Conservation (phyloP, 1,140 invertebrate species). For the Oncopeltus fasciatus region DNA sequence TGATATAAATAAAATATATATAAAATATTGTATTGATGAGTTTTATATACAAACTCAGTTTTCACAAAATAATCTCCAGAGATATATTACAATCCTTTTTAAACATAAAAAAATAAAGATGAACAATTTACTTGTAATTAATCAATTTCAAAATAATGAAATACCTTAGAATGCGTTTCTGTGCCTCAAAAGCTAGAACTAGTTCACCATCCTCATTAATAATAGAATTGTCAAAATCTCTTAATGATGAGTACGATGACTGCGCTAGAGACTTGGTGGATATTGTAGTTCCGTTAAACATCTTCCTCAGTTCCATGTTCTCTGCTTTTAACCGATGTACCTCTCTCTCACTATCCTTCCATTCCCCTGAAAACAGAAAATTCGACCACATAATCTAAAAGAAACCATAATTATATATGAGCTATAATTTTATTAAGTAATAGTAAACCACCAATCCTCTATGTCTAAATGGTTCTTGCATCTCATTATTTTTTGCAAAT, state of each 20-base stretch:
- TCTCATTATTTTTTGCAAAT: too few species aligned
- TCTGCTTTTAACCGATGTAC: constrained; percentile 75
- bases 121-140: too few species aligned
- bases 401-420: too few species aligned
- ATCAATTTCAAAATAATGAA: constrained; percentile 8
- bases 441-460: too few species aligned
- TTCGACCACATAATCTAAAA: neutral
- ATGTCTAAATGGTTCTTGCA: too few species aligned
- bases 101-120: too few species aligned
- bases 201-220: constrained; percentile 81
- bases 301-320: constrained; percentile 72
- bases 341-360: constrained; percentile 67
- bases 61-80: too few species aligned
- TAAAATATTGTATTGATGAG: neutral
- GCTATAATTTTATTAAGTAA: too few species aligned
- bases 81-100: too few species aligned
- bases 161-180: constrained; percentile 79
- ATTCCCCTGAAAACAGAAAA: constrained; percentile 48
- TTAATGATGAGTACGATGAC: constrained; percentile 11
- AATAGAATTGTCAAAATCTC: constrained; percentile 40
- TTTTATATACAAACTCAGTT: neutral
- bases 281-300: constrained; percentile 55
- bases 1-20: neutral
- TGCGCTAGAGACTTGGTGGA: constrained; percentile 51
- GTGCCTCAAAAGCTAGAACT: constrained; percentile 78